Evolutionary conservation across 1,140 invertebrate genomes (phyloP), one percentile per base, ranked within the genome.

Genomic region (Neodiprion pinetum): DNA sequence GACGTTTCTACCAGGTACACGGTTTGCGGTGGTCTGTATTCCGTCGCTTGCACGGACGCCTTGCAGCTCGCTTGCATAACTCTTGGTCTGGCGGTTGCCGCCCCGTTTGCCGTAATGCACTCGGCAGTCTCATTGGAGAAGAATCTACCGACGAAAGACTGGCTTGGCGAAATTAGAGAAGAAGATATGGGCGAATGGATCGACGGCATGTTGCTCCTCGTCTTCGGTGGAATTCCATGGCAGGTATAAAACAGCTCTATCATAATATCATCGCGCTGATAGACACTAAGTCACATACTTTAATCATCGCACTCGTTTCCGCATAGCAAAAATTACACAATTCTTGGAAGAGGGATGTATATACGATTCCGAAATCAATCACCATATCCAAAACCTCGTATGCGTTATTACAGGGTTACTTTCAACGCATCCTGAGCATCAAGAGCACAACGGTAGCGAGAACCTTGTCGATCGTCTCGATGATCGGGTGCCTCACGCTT

Each of bases 201-300:
- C 23, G 95, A 96, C 84, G 90, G 89, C 69, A 92, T 92, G 85
- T 88, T 96, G 9, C 88, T 96, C 21, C 87, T 96, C 7, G 90
- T 94, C 50, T 95, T 96, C 83, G 95, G 95, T 7, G 95, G 95
- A 70, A 95, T 96, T 79, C 94, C 95, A 49, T 96, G 95, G 94
- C 95, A 96, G 92, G 94, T 94, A 77, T 80, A 28, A 70, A 49
- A 70, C 10, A 71, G 3, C 69, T 74, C 9, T 50, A 28, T 1
- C 17, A 17, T 40, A n/a, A n/a, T 75, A 4, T 5, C 49, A 65
- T 65, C 75, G 8, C 11, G 71, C 71, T n/a, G 61, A 67, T 21
- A 72, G 69, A 80, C 72, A 69, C 79, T 74, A 71, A 17, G 67
- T 40, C 28, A 23, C 28, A 68, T 67, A 21, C 11, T 17, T 68